Evolutionary conservation across 2,888 invertebrate genomes (phyloP).

Genomic region (Leptopilina myrica): DNA sequence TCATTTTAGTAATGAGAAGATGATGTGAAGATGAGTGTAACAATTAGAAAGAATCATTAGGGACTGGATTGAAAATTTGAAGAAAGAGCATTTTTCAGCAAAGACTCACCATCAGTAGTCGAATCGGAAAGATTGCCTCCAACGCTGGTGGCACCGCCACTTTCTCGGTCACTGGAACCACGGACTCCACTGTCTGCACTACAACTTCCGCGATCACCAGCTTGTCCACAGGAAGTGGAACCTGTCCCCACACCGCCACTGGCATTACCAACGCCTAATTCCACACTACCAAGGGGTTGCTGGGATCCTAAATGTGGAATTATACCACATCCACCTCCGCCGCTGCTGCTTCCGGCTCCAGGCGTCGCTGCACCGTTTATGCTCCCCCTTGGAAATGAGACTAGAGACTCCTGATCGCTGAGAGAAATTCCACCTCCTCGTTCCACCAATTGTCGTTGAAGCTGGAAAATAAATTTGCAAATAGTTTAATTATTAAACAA

Average conservation of each 20-base stretch:
- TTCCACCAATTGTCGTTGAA: slow-evolving; percentile 82
- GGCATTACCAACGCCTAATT: slow-evolving; percentile 63
- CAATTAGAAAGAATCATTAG: too few relatives aligned
- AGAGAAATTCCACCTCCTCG: slow-evolving; percentile 80
- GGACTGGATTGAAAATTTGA: too few relatives aligned
- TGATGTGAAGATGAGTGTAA: too few relatives aligned
- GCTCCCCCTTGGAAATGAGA: slow-evolving; percentile 82
- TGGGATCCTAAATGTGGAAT: slow-evolving; percentile 76
- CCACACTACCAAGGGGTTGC: slow-evolving; percentile 71
- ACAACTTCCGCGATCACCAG: slow-evolving; percentile 88
- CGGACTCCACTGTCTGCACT: slow-evolving; percentile 92
- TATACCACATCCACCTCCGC: slow-evolving; percentile 74
- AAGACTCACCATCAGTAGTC: slow-evolving; percentile 83
- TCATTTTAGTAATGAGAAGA: too few relatives aligned
- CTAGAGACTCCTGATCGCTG: slow-evolving; percentile 90
- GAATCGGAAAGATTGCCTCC: slow-evolving; percentile 90
- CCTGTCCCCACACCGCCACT: slow-evolving; percentile 71
- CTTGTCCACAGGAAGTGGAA: slow-evolving; percentile 78
- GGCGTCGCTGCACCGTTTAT: slow-evolving; percentile 79
- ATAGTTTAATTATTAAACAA: neutral
- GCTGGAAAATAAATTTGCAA: slow-evolving; percentile 56
- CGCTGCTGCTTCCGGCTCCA: slow-evolving; percentile 73
- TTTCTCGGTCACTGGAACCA: slow-evolving; percentile 89
- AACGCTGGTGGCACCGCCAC: slow-evolving; percentile 88
- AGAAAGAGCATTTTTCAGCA: neutral